Evolutionary conservation across 2,113 vertebrate species (phyloP), one percentile per base, ranked within the genome.

Genomic region (Clarias batrachus): DNA sequence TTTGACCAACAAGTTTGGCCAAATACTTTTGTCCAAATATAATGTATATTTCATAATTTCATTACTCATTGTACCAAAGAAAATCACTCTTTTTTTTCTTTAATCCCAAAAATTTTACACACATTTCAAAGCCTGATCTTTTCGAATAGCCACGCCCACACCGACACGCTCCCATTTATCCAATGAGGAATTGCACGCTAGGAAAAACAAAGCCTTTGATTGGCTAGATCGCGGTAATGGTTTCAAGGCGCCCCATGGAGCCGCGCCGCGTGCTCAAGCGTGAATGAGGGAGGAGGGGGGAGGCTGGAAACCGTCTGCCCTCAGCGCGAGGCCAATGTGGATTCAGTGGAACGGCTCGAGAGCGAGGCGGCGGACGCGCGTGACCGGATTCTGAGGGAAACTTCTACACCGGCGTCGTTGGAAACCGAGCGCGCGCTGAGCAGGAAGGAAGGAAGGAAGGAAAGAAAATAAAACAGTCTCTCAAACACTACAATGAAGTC

Each of bases 231-330:
- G 48, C 81, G 21, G 0, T 33, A 48, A 30, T 33, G 83, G 92
- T 93, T 93, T 93, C 91, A 89, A 93, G 91, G 91, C 90, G 85
- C 91, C 92, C 92, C 88, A 59, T n/a, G n/a, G 66, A 37, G 81
- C 81, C 65, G 62, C 71, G 82, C 74, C 62, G 78, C 78, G 1
- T 62, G 30, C 81, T 56, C 12, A 52, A 33, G 56, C 6, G 62
- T 87, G 91, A 90, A 87, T 88, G 87, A 86, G 80, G 90, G 56
- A 91, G 91, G n/a, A 59, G 90, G 76, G 86, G 93, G 91, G 41
- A 59, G 91, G 76, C 91, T 93, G 87, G 90, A 94, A 93, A 94
- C 92, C 84, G 90, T 77, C 65, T 77, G 30, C 78, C 52, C 82
- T 83, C 85, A 87, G 71, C 80, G 87, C 81, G 81, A 86, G 71